phyloP scores from a whole-genome alignment of 2,888 invertebrate species.

The Caenorhabditis sp. region DNA sequence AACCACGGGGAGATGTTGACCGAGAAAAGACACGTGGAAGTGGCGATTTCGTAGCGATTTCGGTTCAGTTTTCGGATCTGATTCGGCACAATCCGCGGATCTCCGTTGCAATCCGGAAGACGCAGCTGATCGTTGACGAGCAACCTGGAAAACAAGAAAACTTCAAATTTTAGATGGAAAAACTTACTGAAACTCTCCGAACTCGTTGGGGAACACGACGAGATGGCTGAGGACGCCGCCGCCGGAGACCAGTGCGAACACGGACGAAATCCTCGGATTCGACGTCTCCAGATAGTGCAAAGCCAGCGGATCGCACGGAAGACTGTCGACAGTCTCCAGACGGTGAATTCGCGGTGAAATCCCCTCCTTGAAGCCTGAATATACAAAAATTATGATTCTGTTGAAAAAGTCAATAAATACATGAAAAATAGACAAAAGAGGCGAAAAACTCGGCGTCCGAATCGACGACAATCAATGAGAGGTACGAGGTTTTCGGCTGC shows the following conservation, averaged over 20 bases:
- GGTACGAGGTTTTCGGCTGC: constrained; percentile 14
- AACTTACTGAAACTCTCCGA: constrained; percentile 39
- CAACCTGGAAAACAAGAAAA: background rate
- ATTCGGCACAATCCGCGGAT: constrained; percentile 29
- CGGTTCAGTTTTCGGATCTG: constrained; percentile 20
- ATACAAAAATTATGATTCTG: background rate
- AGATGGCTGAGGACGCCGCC: constrained; percentile 42
- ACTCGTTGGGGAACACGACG: constrained; percentile 39
- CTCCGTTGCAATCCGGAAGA: constrained; percentile 28
- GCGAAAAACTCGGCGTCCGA: constrained; percentile 44
- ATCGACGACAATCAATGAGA: constrained; percentile 39
- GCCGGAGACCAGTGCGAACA: constrained; percentile 36
- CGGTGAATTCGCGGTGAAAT: constrained; percentile 27
- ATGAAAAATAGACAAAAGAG: constrained; percentile 27
- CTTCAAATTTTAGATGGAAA: too few species aligned
- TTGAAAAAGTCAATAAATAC: background rate
- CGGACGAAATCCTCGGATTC: constrained; percentile 22
- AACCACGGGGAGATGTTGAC: constrained; percentile 45
- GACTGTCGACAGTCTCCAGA: constrained; percentile 21
- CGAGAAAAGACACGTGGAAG: constrained; percentile 32
- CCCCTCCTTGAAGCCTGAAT: constrained; percentile 33
- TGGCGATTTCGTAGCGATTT: constrained; percentile 41
- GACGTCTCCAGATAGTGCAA: constrained; percentile 31
- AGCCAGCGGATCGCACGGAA: constrained; percentile 42
- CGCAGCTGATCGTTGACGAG: constrained; percentile 41